These are phyloP conservation scores for Microvelia longipes DNA, from an alignment of 1,140 invertebrate genomes.

Conservation along the genomic window DNA sequence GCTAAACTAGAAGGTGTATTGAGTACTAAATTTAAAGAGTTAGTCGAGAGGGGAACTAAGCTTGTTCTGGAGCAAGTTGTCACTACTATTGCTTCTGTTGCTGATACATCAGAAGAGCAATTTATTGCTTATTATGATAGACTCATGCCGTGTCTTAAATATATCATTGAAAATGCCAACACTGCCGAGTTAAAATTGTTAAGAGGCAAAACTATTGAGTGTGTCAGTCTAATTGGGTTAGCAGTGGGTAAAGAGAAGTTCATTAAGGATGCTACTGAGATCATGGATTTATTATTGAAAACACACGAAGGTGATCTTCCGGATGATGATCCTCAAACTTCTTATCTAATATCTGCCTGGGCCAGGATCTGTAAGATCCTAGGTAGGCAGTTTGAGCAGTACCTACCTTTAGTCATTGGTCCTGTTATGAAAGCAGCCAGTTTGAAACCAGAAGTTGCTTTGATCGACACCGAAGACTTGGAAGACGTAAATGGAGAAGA, in stretches of 20 bases:
- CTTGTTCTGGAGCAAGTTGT: conserved; percentile 93
- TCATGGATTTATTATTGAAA: conserved; percentile 90
- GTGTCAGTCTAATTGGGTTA: conserved; percentile 92
- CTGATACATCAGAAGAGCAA: conserved; percentile 95
- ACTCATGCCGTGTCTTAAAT: conserved; percentile 92
- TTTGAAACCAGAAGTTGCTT: conserved; percentile 92
- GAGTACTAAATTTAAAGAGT: conserved; percentile 82
- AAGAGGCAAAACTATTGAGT: conserved; percentile 93
- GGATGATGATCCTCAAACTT: conserved; percentile 93
- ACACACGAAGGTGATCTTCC: conserved; percentile 67
- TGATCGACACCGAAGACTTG: conserved; percentile 84
- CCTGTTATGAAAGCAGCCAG: conserved; percentile 89
- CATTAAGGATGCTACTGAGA: conserved; percentile 78
- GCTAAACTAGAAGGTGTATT: conserved; percentile 79
- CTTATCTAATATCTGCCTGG: conserved; percentile 97
- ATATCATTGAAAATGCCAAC: conserved; percentile 89
- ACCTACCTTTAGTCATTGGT: conserved; percentile 93
- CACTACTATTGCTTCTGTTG: conserved; percentile 95
- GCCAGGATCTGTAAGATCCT: conserved; percentile 95
- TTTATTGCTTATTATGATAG: conserved; percentile 66
- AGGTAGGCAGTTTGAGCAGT: conserved; percentile 86
- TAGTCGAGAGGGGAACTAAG: conserved; percentile 85
- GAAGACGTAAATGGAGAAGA: conserved; percentile 74
- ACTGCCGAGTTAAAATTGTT: conserved; percentile 74
- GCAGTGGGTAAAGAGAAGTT: conserved; percentile 95